Base-by-base conservation (phyloP, 2,797 vertebrate genomes). In the Sebastiscus albofasciatus region DNA sequence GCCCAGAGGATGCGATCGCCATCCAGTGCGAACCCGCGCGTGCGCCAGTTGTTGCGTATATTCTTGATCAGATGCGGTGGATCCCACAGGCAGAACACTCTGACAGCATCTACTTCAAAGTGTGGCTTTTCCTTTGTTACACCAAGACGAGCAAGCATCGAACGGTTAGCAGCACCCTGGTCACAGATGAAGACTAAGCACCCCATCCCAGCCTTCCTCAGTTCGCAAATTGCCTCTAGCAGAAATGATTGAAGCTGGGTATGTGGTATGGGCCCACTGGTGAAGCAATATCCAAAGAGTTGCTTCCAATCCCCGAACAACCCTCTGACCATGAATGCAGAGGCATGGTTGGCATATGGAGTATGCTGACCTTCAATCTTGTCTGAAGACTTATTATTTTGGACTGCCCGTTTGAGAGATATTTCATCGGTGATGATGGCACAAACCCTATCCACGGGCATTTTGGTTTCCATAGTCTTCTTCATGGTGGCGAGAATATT, bases 201-300 rank as follows among this genome's bases (percentile, higher is more conserved):
- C 69, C 60, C 69, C 55, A 72, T 36, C 20, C 69, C 69, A 36
- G 69, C 69, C 36, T 59, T 18, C 22, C 69, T 72, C 33, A 72
- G 31, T 33, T 59, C 54, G 26, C 31, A 27, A 26, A 72, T 36
- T 59, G 18, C 68, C 13, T 58, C 27, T 26, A 72, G 54, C 54
- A 59, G 31, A 18, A 72, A 27, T 20, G 54, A 59, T 24, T 72
- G 73, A 55, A 75, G 73, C 14, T 64, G 73, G 14, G 22, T 55
- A 27, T 75, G 73, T 34, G 27, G 49, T 66, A 75, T 75, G 46
- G 73, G 73, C 62, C 73, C 73, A 75, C 52, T 75, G n/a, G 73
- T 75, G 33, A 75, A 67, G 33, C 61, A 75, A 56, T 75, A 66
- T 14, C 46, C 73, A 36, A 75, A 66, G 12, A 75, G 61, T 22